These are phyloP conservation scores for Falco naumanni DNA, from an alignment of 2,797 vertebrate genomes.

Conservation along the genomic window DNA sequence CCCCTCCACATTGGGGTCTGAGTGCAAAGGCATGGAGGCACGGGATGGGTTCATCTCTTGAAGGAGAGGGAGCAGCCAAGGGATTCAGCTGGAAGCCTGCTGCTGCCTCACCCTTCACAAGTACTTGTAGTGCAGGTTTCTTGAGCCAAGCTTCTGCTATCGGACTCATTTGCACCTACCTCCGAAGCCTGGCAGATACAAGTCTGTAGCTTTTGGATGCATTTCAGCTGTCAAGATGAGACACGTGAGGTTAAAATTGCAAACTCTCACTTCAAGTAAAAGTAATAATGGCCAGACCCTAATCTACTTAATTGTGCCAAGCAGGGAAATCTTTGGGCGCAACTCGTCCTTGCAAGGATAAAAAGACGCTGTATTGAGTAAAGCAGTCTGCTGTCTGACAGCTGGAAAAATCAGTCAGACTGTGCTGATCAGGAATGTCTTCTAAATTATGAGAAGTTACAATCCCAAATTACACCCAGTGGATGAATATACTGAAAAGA, in stretches of 20 bases:
- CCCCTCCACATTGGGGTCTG: neutral
- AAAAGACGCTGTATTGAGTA: neutral
- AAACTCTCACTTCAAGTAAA: neutral
- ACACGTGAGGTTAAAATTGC: neutral
- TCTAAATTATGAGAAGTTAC: neutral
- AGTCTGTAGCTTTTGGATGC: rapidly evolving
- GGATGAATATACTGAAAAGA: neutral
- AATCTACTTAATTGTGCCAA: rapidly evolving
- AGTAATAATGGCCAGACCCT: neutral
- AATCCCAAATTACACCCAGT: neutral
- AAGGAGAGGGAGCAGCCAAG: neutral
- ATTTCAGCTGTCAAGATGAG: neutral
- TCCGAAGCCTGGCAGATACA: neutral
- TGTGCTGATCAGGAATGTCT: neutral
- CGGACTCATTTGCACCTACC: neutral
- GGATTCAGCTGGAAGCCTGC: neutral
- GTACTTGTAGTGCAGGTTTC: rapidly evolving
- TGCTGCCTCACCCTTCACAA: neutral
- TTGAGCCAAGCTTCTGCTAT: neutral
- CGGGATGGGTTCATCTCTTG: rapidly evolving
- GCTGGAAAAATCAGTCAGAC: neutral
- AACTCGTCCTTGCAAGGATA: neutral
- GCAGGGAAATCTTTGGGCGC: neutral
- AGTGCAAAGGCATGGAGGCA: neutral
- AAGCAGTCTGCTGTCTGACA: neutral